phyloP scores from a whole-genome alignment of 2,888 invertebrate species.

The Macaria notata region DNA sequence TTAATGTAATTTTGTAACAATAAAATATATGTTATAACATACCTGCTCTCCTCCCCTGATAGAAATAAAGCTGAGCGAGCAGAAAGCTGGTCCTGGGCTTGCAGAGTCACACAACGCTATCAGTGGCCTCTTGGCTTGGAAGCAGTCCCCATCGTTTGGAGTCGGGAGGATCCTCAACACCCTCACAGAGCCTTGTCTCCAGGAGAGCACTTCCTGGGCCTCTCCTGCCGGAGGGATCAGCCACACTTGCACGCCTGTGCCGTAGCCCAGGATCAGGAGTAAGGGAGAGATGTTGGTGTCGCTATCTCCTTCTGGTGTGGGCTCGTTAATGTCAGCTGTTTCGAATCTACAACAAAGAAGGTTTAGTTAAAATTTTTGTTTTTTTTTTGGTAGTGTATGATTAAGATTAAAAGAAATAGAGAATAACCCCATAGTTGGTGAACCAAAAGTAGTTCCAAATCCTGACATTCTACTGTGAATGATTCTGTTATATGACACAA shows the following conservation, averaged over 20 bases:
- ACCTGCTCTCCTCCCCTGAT: constrained; percentile 91
- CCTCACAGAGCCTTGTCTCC: constrained; percentile 95
- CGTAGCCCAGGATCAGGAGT: constrained; percentile 89
- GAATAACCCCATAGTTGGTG: no score
- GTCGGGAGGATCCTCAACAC: constrained; percentile 92
- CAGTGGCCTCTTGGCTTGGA: constrained; percentile 91
- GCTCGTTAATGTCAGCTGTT: constrained; percentile 91
- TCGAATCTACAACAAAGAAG: constrained; percentile 85
- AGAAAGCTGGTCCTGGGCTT: constrained; percentile 89
- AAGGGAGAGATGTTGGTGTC: constrained; percentile 90
- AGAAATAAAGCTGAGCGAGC: constrained; percentile 92
- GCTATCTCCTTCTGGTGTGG: constrained; percentile 85
- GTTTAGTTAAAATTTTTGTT: no score
- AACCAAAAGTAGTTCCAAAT: no score
- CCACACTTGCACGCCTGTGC: constrained; percentile 87
- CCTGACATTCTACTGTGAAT: no score
- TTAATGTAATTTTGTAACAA: no score
- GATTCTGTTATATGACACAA: no score
- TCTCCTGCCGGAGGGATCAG: constrained; percentile 94
- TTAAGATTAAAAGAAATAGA: no score
- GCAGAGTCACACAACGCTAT: constrained; percentile 95
- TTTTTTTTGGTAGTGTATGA: no score
- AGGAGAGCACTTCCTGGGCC: constrained; percentile 96
- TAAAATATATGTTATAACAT: constrained; percentile 23
- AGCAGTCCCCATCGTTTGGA: constrained; percentile 89